phyloP scores from a whole-genome alignment of 2,888 invertebrate species.

The Petrolisthes cinctipes region DNA sequence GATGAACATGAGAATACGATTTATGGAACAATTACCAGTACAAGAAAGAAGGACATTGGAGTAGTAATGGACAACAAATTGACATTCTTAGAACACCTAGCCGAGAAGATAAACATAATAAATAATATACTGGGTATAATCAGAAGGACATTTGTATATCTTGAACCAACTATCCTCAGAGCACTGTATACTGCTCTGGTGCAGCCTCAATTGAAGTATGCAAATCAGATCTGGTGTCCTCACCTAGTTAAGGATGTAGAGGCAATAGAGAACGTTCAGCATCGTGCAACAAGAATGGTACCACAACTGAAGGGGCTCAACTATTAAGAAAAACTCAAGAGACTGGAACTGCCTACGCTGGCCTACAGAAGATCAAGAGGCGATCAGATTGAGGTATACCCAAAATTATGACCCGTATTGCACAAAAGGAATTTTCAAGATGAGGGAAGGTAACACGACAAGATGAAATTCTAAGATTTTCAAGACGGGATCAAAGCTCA shows the following conservation, averaged over 20 bases:
- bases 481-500: background rate
- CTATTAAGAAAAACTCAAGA: background rate
- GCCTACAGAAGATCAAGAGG: background rate
- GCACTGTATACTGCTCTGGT: background rate
- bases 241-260: background rate
- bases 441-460: background rate
- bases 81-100: too few relatives aligned
- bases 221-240: slow-evolving; percentile 27
- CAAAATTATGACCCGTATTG: background rate
- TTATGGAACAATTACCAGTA: slow-evolving; percentile 2
- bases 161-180: too few relatives aligned
- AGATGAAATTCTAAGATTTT: background rate
- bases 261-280: slow-evolving; percentile 4
- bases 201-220: background rate
- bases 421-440: background rate
- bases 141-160: too few relatives aligned
- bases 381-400: background rate
- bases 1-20: background rate
- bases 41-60: slow-evolving; percentile 19
- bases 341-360: background rate
- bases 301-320: background rate
- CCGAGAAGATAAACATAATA: too few relatives aligned
- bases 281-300: background rate
- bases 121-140: too few relatives aligned
- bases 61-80: background rate